phyloP scores from a whole-genome alignment of 2,113 vertebrate species.

The Capreolus pygargus region DNA sequence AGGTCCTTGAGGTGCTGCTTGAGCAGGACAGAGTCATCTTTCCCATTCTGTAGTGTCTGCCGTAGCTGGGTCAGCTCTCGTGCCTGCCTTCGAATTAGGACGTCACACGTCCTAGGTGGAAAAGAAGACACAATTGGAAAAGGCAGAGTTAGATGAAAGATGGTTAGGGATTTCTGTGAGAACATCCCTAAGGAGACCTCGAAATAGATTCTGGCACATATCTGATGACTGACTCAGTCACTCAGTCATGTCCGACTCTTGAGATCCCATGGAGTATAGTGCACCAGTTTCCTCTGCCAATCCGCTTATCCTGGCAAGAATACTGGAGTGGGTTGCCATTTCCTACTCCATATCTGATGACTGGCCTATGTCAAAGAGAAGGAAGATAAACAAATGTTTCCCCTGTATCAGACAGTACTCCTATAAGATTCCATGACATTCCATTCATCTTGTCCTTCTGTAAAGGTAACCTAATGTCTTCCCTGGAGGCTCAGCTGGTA shows the following conservation, averaged over 20 bases:
- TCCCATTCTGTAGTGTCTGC: slow-evolving; percentile 66
- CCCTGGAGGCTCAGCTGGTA: background rate
- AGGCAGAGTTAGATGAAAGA: background rate
- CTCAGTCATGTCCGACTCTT: too few relatives aligned
- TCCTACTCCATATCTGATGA: too few relatives aligned
- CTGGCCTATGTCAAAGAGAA: too few relatives aligned
- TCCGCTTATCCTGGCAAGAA: too few relatives aligned
- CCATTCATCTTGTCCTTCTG: background rate
- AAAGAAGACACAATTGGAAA: background rate
- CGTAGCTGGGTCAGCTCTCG: slow-evolving; percentile 89
- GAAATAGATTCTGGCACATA: background rate
- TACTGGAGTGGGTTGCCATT: too few relatives aligned
- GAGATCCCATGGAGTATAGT: too few relatives aligned
- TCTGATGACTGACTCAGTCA: too few relatives aligned
- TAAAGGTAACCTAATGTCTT: background rate
- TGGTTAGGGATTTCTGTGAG: background rate
- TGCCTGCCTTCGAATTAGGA: slow-evolving; percentile 87
- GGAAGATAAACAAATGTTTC: background rate
- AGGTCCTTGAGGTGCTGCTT: slow-evolving; percentile 87
- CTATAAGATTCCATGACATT: background rate
- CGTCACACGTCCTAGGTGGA: slow-evolving; percentile 82
- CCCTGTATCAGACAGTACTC: background rate
- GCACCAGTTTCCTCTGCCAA: too few relatives aligned
- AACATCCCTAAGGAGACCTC: background rate
- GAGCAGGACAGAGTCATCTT: slow-evolving; percentile 81